Percentiles rank a stretch among this genome's conserved stretches.
Evolutionary conservation across 2,797 vertebrate species (phyloP).

Genomic region (Podarcis lilfordi): DNA sequence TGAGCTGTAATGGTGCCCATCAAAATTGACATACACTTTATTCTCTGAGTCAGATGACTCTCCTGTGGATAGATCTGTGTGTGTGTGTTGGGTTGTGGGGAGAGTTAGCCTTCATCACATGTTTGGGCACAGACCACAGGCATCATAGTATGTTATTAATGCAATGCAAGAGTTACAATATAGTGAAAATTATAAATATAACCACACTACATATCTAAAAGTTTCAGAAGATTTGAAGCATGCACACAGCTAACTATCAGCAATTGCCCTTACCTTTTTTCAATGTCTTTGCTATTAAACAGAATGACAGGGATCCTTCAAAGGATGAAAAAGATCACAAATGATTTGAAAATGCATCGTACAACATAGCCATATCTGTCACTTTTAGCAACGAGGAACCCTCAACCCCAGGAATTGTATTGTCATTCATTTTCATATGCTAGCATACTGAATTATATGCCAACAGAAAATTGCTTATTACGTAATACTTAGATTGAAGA

Average conservation of each 20-base stretch:
- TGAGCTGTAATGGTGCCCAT: conserved; percentile 1
- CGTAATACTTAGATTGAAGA: not conserved
- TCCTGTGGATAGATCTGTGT: not conserved
- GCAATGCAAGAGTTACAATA: not conserved
- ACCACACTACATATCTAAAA: not conserved
- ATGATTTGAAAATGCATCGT: not conserved
- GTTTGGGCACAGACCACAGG: conserved; percentile 56
- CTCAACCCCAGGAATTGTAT: not conserved
- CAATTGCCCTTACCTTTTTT: not conserved
- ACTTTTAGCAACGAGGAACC: not conserved
- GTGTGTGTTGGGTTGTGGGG: conserved; percentile 14
- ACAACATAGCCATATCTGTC: not conserved
- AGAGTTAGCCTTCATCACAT: conserved; percentile 64
- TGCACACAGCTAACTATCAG: not conserved
- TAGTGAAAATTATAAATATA: not conserved
- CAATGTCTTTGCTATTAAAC: not conserved
- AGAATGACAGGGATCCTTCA: too few species aligned
- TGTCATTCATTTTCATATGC: not conserved
- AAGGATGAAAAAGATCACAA: too few species aligned
- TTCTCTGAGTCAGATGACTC: conserved; percentile 12
- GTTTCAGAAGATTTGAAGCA: not conserved
- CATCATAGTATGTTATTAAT: conserved; percentile 60
- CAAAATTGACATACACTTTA: conserved; percentile 25
- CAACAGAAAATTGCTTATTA: not conserved
- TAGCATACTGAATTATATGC: not conserved